A percentile compares a stretch with the other conserved stretches of the same genome.
phyloP scores from a whole-genome alignment of 2,888 invertebrate genomes.

The Drosophila kanekoi region DNA sequence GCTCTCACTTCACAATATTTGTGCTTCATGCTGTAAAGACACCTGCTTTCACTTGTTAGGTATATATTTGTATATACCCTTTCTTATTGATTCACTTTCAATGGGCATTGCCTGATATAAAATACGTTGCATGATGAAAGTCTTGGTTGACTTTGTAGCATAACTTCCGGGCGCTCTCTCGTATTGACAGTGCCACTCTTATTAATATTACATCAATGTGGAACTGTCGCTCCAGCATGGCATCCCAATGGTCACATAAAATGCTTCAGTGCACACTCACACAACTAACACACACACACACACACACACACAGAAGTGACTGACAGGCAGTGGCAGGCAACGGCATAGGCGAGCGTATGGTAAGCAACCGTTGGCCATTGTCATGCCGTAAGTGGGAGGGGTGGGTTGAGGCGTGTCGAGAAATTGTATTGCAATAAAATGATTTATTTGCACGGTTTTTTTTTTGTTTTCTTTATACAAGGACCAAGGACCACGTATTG shows the following conservation, averaged over 20 bases:
- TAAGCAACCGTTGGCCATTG: conserved; percentile 56
- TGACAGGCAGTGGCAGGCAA: conserved; percentile 35
- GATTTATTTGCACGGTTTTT: conserved; percentile 72
- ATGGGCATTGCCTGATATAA: conserved; percentile 30
- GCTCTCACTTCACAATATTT: too few relatives aligned
- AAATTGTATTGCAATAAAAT: conserved; percentile 77
- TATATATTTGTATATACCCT: neutral
- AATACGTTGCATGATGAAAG: conserved; percentile 35
- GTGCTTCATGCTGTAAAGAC: too few relatives aligned
- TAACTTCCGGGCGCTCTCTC: conserved; percentile 63
- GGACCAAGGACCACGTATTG: conserved; percentile 4
- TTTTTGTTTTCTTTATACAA: neutral
- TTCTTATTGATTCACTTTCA: neutral
- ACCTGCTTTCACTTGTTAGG: too few relatives aligned
- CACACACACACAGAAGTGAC: conserved; percentile 21
- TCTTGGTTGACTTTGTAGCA: conserved; percentile 22
- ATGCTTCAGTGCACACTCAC: conserved; percentile 50
- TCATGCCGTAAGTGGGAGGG: neutral
- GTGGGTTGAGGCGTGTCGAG: conserved; percentile 1
- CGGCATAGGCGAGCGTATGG: conserved; percentile 27
- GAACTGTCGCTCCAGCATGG: conserved; percentile 52
- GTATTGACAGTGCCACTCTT: conserved; percentile 70
- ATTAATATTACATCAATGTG: conserved; percentile 74
- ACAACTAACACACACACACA: conserved; percentile 5
- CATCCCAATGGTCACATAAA: conserved; percentile 71